These are phyloP conservation scores for Paraplagusia blochii DNA, from an alignment of 2,113 vertebrate genomes.

Conservation along the genomic window DNA sequence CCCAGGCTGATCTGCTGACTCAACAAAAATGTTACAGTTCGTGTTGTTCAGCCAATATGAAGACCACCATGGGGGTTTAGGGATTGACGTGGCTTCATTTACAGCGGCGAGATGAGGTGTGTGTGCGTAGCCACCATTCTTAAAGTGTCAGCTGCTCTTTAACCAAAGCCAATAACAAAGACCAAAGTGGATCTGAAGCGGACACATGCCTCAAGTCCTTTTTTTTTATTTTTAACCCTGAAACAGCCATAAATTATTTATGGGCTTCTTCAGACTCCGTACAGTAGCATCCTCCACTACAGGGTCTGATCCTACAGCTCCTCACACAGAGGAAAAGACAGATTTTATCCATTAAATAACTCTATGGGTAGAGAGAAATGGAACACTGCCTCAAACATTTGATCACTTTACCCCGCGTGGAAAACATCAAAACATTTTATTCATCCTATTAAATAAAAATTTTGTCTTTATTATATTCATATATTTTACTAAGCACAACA, in stretches of 20 bases:
- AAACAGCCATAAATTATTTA: conserved; percentile 21
- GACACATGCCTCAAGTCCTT: conserved; percentile 16
- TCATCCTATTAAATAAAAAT: too few relatives aligned
- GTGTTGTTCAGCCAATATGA: conserved; percentile 53
- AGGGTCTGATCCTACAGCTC: neutral
- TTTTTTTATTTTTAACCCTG: conserved; percentile 19
- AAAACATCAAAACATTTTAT: too few relatives aligned
- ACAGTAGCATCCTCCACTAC: neutral
- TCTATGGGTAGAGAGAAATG: too few relatives aligned
- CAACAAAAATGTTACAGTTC: conserved; percentile 31
- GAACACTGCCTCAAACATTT: too few relatives aligned
- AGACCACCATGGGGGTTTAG: neutral
- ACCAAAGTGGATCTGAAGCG: conserved; percentile 19
- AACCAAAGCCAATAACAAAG: conserved; percentile 9
- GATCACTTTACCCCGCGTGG: too few relatives aligned
- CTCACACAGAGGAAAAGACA: neutral
- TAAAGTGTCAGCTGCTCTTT: conserved; percentile 20
- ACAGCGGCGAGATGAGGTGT: neutral
- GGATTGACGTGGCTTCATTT: conserved; percentile 1
- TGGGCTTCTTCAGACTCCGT: conserved; percentile 7
- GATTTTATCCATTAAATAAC: too few relatives aligned
- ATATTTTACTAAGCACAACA: too few relatives aligned
- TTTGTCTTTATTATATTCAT: too few relatives aligned
- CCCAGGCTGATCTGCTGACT: conserved; percentile 59
- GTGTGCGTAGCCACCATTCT: conserved; percentile 22